phyloP scores from a whole-genome alignment of 2,113 vertebrate species.

The Ceyx margarethae region DNA sequence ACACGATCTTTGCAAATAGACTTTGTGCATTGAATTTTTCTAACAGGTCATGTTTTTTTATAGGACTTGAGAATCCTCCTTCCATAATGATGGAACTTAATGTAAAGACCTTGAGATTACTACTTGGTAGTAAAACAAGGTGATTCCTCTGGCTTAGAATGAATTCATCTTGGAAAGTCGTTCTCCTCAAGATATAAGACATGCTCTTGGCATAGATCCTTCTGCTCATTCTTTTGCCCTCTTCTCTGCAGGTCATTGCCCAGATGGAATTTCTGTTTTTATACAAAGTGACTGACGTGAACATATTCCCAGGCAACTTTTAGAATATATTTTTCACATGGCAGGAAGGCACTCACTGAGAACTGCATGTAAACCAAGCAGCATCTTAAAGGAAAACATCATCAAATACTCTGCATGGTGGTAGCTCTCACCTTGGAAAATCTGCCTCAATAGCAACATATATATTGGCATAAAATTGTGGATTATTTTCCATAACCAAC shows the following conservation, averaged over 20 bases:
- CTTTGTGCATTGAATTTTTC: conserved; percentile 39
- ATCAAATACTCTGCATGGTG: not conserved
- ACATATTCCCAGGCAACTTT: conserved; percentile 57
- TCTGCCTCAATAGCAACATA: not conserved
- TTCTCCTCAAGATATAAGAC: not conserved
- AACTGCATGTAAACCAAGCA: conserved; percentile 16
- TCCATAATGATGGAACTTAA: conserved; percentile 48
- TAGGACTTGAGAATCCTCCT: conserved; percentile 44
- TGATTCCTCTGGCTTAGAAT: conserved; percentile 57
- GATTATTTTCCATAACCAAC: not conserved
- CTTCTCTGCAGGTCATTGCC: conserved; percentile 41
- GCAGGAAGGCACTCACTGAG: conserved; percentile 48
- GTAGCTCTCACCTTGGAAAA: not conserved
- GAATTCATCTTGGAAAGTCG: conserved; percentile 49
- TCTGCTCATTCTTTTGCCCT: conserved; percentile 18
- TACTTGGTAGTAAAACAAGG: conserved; percentile 60
- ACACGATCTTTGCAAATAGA: conserved; percentile 53
- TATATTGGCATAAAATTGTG: not conserved
- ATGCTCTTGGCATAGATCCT: not conserved
- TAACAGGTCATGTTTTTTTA: conserved; percentile 66
- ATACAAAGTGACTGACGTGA: conserved; percentile 45
- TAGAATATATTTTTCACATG: conserved; percentile 50
- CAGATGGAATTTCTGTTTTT: conserved; percentile 54
- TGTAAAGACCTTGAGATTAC: conserved; percentile 58
- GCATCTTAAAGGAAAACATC: not conserved